phyloP scores from a whole-genome alignment of 1,140 invertebrate species.

The Steinernema khuongi region DNA sequence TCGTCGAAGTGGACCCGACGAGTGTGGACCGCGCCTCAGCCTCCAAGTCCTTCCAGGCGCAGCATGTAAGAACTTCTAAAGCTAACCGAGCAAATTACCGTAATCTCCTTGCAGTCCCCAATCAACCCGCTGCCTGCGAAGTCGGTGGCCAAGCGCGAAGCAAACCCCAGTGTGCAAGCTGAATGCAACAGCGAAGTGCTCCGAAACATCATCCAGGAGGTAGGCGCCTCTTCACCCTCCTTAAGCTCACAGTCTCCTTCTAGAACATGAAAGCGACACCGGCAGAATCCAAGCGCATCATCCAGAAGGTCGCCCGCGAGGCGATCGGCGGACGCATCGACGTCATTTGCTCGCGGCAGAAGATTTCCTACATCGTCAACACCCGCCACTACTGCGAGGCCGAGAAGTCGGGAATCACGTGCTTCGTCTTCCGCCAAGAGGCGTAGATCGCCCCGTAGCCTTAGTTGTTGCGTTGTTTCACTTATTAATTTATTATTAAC shows the following conservation, averaged over 20 bases:
- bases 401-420: conserved; percentile 31
- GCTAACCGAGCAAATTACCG: not conserved
- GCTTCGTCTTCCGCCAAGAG: conserved; percentile 35
- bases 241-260: not conserved
- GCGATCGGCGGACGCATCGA: conserved; percentile 30
- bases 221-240: not conserved
- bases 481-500: not conserved
- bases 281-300: conserved; percentile 31
- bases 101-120: not conserved
- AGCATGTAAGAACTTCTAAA: not conserved
- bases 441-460: not conserved
- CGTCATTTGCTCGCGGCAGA: conserved; percentile 36
- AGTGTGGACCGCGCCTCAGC: not conserved
- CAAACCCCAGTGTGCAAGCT: conserved; percentile 26
- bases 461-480: not conserved
- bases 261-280: conserved; percentile 35
- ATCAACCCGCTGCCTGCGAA: not conserved
- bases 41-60: not conserved
- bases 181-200: conserved; percentile 34
- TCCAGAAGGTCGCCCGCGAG: conserved; percentile 30
- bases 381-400: conserved; percentile 33
- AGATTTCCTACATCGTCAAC: conserved; percentile 38
- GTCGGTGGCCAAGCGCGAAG: conserved; percentile 28
- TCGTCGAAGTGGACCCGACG: conserved; percentile 19
- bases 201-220: conserved; percentile 31